These are phyloP conservation scores for Micromussa lordhowensis DNA, from an alignment of 92 coral and sea anemone genomes.

Conservation along the genomic window DNA sequence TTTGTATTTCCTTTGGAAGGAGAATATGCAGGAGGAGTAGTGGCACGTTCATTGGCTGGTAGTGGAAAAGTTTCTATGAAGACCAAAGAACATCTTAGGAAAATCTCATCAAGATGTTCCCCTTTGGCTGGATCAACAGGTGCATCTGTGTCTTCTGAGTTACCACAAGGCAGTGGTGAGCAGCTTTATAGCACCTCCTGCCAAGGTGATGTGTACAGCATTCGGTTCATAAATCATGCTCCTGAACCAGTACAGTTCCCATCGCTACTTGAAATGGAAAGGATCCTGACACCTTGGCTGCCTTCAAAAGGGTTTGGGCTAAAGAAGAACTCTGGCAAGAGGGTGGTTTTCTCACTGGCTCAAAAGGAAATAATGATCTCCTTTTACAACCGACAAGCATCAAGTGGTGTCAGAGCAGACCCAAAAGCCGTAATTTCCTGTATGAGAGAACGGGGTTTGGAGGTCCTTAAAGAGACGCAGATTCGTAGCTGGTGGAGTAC, in stretches of 20 bases:
- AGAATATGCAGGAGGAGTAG: neutral
- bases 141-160: conserved; percentile 16
- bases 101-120: neutral
- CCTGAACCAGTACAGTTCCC: neutral
- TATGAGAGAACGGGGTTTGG: conserved; percentile 16
- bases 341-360: conserved; percentile 4
- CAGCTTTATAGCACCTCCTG: neutral
- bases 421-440: neutral
- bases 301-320: conserved; percentile 24
- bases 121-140: conserved; percentile 1
- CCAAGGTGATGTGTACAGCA: conserved; percentile 1
- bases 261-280: too few relatives aligned
- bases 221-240: conserved; percentile 13
- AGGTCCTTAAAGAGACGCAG: conserved; percentile 16
- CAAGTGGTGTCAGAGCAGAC: conserved; percentile 15
- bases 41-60: neutral
- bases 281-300: neutral
- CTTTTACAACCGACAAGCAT: conserved; percentile 39
- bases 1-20: conserved; percentile 38
- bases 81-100: neutral
- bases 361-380: conserved; percentile 55
- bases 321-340: conserved; percentile 18
- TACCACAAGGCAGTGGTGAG: neutral
- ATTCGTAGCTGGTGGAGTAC: conserved; percentile 48
- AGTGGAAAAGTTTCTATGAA: neutral